Evolutionary conservation across 92 coral and sea anemone species (phyloP), one percentile per base, ranked within the genome.

Genomic region (Parazoanthus darwini): DNA sequence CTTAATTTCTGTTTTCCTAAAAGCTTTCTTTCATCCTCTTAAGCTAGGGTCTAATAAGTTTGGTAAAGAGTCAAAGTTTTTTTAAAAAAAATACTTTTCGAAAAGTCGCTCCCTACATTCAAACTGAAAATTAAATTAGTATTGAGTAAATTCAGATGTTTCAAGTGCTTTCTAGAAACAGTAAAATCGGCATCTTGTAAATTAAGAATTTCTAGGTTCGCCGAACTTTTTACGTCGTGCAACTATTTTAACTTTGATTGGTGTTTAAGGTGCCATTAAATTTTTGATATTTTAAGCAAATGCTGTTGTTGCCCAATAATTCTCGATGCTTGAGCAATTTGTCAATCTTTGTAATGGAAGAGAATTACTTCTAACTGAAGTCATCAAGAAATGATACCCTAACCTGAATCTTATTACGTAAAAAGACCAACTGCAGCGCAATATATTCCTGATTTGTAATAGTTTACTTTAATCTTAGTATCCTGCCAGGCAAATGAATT

Each of bases 401-500:
- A 89, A 86, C 87, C 74, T 86, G 58, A 82, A 50, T 46, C 81
- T 78, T 91, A 93, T 93, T 91, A 88, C 77, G 77, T 82, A 66
- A 93, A 91, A 89, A 82, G 94, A 82, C 94, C 91, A 16, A 86
- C 95, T 38, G 91, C 77, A 54, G 91, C 6, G 95, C 68, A 85
- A 82, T 39, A 22, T 23, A 25, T 15, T 23, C 58, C 42, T 71
- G 78, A 70, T 70, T 84, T 8, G 29, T 58, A 29, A 71, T 44
- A 84, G 87, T 71, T 80, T 80, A 80, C 73, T 58, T 16, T 54
- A 33, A 58, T 46, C 20, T 79, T 6, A 44, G 59, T 46, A 15
- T 43, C 79, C 87, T 50, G 87, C 87, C 25, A 20, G 18, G 79
- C 54, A 25, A 20, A 84, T 84, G 67, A 84, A 48, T 51, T 39